A percentile compares a stretch with the other conserved stretches of the same genome.
phyloP scores from a whole-genome alignment of 2,113 vertebrate genomes.

The Asarcornis scutulata region DNA sequence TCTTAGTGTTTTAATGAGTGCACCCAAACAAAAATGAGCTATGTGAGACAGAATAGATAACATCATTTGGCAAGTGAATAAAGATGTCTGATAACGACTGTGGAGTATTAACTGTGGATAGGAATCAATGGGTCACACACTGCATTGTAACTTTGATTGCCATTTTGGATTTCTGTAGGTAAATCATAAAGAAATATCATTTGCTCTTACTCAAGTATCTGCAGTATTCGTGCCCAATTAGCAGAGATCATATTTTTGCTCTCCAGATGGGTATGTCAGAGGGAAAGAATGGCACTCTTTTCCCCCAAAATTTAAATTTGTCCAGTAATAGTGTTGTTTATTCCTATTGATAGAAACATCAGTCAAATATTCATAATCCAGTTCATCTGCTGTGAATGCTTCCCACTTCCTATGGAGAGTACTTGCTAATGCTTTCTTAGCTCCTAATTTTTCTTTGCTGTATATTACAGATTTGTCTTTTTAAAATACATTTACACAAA shows the following conservation, averaged over 20 bases:
- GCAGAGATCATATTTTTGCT: background rate
- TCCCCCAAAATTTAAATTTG: background rate
- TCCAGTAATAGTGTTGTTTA: background rate
- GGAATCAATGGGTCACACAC: background rate
- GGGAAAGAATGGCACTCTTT: background rate
- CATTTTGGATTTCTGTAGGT: background rate
- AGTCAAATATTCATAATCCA: background rate
- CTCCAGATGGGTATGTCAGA: background rate
- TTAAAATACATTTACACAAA: too few relatives aligned
- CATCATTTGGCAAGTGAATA: background rate
- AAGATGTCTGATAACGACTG: background rate
- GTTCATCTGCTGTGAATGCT: background rate
- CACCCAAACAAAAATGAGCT: background rate
- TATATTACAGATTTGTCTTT: background rate
- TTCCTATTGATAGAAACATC: background rate
- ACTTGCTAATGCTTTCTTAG: background rate
- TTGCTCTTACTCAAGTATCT: background rate
- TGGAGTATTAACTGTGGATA: background rate
- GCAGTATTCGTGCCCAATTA: background rate
- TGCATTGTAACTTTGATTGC: background rate
- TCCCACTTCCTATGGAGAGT: background rate
- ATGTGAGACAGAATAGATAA: background rate
- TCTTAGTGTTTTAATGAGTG: background rate
- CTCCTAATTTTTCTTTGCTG: background rate
- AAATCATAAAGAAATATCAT: background rate